These are phyloP conservation scores for Saiga tatarica DNA, from an alignment of 2,113 vertebrate genomes.

Conservation along the genomic window DNA sequence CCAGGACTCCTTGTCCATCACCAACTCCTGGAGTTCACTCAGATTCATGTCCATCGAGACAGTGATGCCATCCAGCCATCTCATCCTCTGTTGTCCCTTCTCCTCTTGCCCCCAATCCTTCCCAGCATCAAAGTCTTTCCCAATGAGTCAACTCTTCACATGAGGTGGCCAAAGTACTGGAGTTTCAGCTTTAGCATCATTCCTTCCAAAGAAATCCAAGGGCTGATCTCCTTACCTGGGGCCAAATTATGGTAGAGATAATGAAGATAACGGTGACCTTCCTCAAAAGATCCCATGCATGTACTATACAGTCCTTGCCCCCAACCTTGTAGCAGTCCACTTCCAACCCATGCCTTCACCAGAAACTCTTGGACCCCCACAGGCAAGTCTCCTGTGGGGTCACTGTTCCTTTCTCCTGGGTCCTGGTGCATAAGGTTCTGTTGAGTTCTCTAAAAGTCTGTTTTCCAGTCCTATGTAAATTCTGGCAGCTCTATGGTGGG, in stretches of 20 bases:
- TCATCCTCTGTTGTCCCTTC: no score
- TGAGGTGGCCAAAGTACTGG: no score
- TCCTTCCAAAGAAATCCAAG: no score
- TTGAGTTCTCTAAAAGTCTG: background rate
- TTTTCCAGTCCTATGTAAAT: background rate
- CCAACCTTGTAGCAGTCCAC: background rate
- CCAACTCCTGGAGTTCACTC: no score
- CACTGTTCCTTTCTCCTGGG: background rate
- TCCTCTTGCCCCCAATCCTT: no score
- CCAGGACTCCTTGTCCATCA: no score
- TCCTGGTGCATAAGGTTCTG: background rate
- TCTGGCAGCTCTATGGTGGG: rapidly evolving
- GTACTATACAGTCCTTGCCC: background rate
- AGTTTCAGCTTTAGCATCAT: no score
- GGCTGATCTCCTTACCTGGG: background rate
- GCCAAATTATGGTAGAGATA: background rate
- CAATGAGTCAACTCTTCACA: no score
- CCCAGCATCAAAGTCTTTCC: no score
- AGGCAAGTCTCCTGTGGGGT: background rate
- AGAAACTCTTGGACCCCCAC: background rate
- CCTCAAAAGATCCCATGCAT: background rate
- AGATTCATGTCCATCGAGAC: no score
- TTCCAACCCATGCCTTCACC: background rate
- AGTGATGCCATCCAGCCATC: no score
- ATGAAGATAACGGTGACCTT: background rate